Evolutionary conservation across 2,888 invertebrate species (phyloP), one percentile per base, ranked within the genome.

Genomic region (Trichacis sp.): DNA sequence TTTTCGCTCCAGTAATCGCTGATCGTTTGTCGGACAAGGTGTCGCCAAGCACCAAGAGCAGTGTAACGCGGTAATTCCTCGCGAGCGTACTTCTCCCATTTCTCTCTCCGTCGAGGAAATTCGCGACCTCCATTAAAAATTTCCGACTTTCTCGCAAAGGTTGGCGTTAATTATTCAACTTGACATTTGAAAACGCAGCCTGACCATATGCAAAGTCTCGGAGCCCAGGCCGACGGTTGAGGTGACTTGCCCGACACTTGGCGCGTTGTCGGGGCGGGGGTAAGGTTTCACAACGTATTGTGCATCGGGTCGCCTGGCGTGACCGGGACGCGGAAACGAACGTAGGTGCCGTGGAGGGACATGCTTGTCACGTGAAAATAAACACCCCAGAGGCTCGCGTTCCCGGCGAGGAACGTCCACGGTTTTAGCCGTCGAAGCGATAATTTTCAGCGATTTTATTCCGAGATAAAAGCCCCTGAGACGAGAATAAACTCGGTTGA

Each of bases 1-100:
- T 76, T 76, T 69, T 75, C 78, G 78, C 78, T 78, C 76, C 75
- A 78, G 71, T 78, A 78, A 80, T 73, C 73, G 71, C 40, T 57
- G 68, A 75, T 78, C 75, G 75, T 74, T 76, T 74, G 73, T 70
- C 66, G 70, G 57, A 72, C 74, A 69, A 74, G 73, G 62, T 62
- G 61, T 52, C 38, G 60, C 40, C 51, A 47, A 2, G 6, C 43
- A 6, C 45, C 29, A 30, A 38, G 43, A 47, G 12, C 43, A n/a
- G 45, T 38, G 43, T 46, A 46, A 55, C 38, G 42, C 49, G 24
- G 24, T 42, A 24, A 12, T 24, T 24, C 56, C n/a, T n/a, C n/a
- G n/a, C n/a, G n/a, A n/a, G n/a, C n/a, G n/a, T n/a, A n/a, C n/a
- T n/a, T n/a, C n/a, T n/a, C n/a, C n/a, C n/a, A n/a, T n/a, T n/a